Evolutionary conservation across 2,113 vertebrate genomes (phyloP).

Genomic region (Erythrocebus patas): DNA sequence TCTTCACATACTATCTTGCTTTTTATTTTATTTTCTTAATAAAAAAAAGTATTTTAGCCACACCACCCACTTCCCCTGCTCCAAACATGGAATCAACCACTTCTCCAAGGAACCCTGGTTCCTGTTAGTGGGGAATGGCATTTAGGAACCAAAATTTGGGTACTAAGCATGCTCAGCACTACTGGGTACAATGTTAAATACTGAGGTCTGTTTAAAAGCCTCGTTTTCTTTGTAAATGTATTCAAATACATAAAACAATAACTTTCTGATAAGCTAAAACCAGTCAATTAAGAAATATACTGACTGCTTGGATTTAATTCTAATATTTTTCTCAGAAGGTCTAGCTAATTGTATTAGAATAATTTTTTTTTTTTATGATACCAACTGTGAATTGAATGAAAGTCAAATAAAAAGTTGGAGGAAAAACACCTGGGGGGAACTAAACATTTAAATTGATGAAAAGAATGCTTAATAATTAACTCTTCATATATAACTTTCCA

Average conservation of each 20-base stretch:
- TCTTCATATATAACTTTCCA: not conserved
- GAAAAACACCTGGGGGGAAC: not conserved
- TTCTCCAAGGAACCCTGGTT: not conserved
- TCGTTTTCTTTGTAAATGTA: slow-evolving; percentile 7
- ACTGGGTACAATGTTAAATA: not conserved
- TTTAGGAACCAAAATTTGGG: slow-evolving; percentile 15
- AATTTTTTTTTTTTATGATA: not conserved
- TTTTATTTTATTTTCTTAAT: not conserved
- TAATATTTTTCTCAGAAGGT: not conserved
- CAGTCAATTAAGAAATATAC: not conserved
- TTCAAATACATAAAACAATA: not conserved
- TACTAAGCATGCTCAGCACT: not conserved
- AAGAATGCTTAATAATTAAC: slow-evolving; percentile 1
- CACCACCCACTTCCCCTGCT: not conserved
- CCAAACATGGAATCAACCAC: not conserved
- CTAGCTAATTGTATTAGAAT: not conserved
- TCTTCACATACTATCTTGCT: not conserved
- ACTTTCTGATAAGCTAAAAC: slow-evolving; percentile 19
- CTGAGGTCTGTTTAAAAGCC: not conserved
- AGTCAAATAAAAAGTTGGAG: not conserved
- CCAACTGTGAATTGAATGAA: not conserved
- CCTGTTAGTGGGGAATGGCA: not conserved
- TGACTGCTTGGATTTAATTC: not conserved
- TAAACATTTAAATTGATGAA: not conserved
- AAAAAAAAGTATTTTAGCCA: not conserved